phyloP scores from a whole-genome alignment of 2,113 vertebrate genomes.

The Gymnarchus niloticus region DNA sequence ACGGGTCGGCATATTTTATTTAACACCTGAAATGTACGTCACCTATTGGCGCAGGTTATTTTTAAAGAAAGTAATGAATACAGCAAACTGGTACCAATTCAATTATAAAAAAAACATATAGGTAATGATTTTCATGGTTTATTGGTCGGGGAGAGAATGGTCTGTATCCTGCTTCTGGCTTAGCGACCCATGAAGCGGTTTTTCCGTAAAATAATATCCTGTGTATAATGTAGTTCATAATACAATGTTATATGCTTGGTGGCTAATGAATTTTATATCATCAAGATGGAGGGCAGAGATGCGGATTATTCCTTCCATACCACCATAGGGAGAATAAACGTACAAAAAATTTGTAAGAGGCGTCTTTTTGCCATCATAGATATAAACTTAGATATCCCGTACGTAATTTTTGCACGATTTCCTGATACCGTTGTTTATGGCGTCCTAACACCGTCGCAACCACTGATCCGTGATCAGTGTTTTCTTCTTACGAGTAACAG shows the following conservation, averaged over 20 bases:
- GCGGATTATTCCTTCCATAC: neutral
- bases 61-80: neutral
- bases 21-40: neutral
- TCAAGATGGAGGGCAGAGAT: neutral
- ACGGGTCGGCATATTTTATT: neutral
- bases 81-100: neutral
- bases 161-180: no score
- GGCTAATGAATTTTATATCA: no score
- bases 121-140: neutral
- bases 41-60: neutral
- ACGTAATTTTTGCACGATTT: neutral
- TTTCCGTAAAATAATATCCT: no score
- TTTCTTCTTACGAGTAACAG: neutral
- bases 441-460: neutral
- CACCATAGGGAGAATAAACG: neutral
- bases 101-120: neutral
- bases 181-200: no score
- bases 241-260: no score
- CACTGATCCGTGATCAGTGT: constrained; percentile 2
- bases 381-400: neutral
- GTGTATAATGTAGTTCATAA: no score
- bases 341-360: no score
- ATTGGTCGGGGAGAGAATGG: no score
- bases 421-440: neutral
- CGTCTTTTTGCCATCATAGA: neutral